Base-by-base conservation (phyloP, 2,888 invertebrate species). In the Drosophila emarginata region DNA sequence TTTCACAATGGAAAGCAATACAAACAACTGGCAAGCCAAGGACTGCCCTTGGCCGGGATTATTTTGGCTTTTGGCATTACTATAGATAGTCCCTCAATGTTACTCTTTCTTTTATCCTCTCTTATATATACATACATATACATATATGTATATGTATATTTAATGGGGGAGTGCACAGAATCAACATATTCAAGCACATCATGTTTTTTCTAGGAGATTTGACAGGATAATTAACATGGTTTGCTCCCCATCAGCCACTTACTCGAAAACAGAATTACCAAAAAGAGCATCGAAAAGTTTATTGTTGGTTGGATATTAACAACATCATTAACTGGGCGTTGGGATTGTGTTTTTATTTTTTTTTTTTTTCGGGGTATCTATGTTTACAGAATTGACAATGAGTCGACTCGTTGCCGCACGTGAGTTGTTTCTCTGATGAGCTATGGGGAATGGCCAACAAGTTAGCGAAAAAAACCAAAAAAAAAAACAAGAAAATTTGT, bases 161-260 rank as follows among this genome's bases (percentile, higher is more conserved):
- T 32, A 9, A 32, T 11, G 4, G 57, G 7, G 50, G 11, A 4
- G 18, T 36, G 28, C 18, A 12, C 21, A 26, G 9, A 36, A 36
- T 61, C 21, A 23, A 40, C 50, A 54, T 52, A 59, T 54, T 45
- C 26, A 12, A 60, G 45, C 53, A 45, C 39, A 64, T 64, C 64
- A 37, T 57, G 52, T 37, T 32, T 15, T 15, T 53, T 58, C 36
- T 6, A 6, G 14, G 58, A 28, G 67, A 63, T 61, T 64, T 67
- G 68, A 74, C 72, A 72, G 67, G 59, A 74, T 72, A 72, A 72
- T 72, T 72, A 74, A 68, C 74, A 67, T 61, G 60, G 40, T 57
- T 53, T 15, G 26, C 6, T 26, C 5, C 26, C 56, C 26, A 52
- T 37, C 40, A 45, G 45, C 26, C 28, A 32, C 32, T 14, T 6